Percentiles rank a stretch among this genome's conserved stretches.
Conservation (phyloP, 2,888 invertebrate genomes). For the Stenurella melanura region DNA sequence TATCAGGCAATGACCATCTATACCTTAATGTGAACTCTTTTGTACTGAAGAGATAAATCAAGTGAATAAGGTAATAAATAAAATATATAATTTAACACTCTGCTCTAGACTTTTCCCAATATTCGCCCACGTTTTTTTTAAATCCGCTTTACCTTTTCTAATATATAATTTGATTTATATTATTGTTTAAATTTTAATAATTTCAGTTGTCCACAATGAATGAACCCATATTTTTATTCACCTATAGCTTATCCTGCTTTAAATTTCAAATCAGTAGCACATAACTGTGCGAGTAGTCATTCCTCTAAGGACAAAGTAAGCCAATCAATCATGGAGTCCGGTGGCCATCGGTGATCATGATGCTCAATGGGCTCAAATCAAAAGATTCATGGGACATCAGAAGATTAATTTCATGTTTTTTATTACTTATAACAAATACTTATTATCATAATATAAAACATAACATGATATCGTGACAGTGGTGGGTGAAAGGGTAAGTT, state of each 20-base stretch:
- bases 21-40: not conserved
- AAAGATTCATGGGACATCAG: constrained; percentile 32
- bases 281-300: constrained; percentile 26
- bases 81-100: not conserved
- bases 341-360: constrained; percentile 39
- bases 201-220: constrained; percentile 13
- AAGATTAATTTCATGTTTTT: constrained; percentile 39
- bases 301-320: constrained; percentile 31
- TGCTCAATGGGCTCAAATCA: constrained; percentile 43
- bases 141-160: constrained; percentile 10
- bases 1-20: no score
- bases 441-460: constrained; percentile 44
- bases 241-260: constrained; percentile 31
- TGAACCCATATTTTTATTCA: constrained; percentile 10
- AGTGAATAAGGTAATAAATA: not conserved
- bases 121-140: constrained; percentile 1
- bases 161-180: constrained; percentile 12
- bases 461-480: constrained; percentile 24
- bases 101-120: not conserved
- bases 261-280: constrained; percentile 35
- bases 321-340: constrained; percentile 41
- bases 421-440: constrained; percentile 38
- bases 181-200: constrained; percentile 26
- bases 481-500: not conserved
- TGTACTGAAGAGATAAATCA: not conserved